Base-by-base conservation (phyloP, 2,797 vertebrate genomes). In the Brachymystax lenok region DNA sequence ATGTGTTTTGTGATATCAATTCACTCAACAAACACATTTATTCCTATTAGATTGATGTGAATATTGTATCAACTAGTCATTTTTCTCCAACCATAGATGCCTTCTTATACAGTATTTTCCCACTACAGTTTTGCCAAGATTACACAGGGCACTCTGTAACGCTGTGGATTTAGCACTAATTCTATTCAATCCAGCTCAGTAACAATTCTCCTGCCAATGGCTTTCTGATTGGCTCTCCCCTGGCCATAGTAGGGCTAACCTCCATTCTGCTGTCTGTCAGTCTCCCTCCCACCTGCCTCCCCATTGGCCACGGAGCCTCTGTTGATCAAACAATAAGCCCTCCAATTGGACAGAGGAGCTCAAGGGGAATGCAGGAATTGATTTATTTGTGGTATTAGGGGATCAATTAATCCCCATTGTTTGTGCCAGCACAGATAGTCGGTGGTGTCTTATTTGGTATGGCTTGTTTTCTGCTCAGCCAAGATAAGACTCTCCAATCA, bases 401-500 rank as follows among this genome's bases (percentile, higher is more conserved):
- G 92, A 94, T 95, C 94, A 94, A 95, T 95, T 95, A 94, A 95
- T 94, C 94, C 94, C 93, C 84, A 93, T 95, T 95, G 93, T 95
- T 92, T 93, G 93, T 94, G 94, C 94, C 93, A 94, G 91, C 90
- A 93, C 92, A 93, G 93, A 95, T 95, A 93, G 93, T 91, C 90
- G 73, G 27, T 90, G 82, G 92, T 91, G 92, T 94, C 94, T 94
- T 91, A 92, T 94, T 93, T 90, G 92, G 87, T 91, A 92, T 12
- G 85, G 92, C 93, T 94, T 94, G 90, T 92, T 95, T 67, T 90
- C 93, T 94, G 94, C 89, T 89, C 17, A 74, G 87, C 83, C 79
- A 77, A 93, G 94, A 95, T 94, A 95, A 94, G 91, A 88, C 88
- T 89, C 83, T 88, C 84, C 89, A 88, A 83, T 91, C 90, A 86